A percentile compares a stretch with the other conserved stretches of the same genome.
Evolutionary conservation across 30 jellyfish, hydroid and myxozoan species (phyloP).

Genomic region (Sanderia malayensis): DNA sequence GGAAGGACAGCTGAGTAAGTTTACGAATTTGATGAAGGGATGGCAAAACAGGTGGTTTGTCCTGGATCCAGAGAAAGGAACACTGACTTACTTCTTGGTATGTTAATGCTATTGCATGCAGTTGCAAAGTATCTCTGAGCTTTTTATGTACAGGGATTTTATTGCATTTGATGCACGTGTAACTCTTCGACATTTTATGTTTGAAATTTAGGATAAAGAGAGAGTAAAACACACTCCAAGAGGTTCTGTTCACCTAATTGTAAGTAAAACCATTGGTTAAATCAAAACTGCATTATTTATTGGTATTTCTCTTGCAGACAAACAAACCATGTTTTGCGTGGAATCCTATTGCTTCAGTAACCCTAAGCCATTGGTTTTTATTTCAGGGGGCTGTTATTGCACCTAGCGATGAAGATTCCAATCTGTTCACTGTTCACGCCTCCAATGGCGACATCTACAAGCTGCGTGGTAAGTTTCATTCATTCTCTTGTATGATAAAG

Average conservation of each 20-base stretch:
- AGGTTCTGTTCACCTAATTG: constrained; percentile 84
- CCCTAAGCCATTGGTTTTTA: too few species aligned
- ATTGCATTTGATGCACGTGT: too few species aligned
- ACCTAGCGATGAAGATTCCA: constrained; percentile 97
- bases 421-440: constrained; percentile 80
- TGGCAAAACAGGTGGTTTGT: constrained; percentile 98
- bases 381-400: constrained; percentile 97
- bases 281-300: too few species aligned
- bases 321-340: too few species aligned
- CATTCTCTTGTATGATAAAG: not conserved
- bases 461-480: constrained; percentile 63
- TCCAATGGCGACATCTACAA: constrained; percentile 86
- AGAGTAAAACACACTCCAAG: constrained; percentile 73
- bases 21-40: constrained; percentile 90
- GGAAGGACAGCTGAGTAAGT: constrained; percentile 98
- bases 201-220: constrained; percentile 76
- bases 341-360: too few species aligned
- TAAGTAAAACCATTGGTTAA: too few species aligned
- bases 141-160: too few species aligned
- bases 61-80: constrained; percentile 85
- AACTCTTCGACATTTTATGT: too few species aligned
- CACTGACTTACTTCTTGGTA: constrained; percentile 80
- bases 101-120: not conserved
- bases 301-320: too few species aligned
- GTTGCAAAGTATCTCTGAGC: too few species aligned